Base-by-base conservation (phyloP, 1,140 invertebrate species). In the Ctenoplectra terminalis region DNA sequence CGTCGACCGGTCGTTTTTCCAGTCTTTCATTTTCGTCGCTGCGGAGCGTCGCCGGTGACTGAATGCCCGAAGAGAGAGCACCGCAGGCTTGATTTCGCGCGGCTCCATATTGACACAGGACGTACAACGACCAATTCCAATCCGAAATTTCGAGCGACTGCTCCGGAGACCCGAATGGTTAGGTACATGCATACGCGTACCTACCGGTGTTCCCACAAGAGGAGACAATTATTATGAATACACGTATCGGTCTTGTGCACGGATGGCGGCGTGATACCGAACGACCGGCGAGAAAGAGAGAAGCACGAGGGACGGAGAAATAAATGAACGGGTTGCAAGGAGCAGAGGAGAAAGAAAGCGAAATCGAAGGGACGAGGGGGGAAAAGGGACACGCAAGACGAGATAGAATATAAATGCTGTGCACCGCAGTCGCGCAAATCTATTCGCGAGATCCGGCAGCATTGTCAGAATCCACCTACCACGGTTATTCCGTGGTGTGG, bases 391-490 rank as follows among this genome's bases (percentile, higher is more conserved):
- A 31, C 31, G 11, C 17, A 15, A 20, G 20, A 9, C 60, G 23
- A 60, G 31, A 66, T 23, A 71, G 64, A 74, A 74, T 79, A 79
- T 84, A 87, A 87, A 84, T 80, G 84, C 75, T 46, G 77, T 61
- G 81, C 84, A 86, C 84, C 72, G 74, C 54, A 60, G 61, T 66
- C 58, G 87, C 67, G 54, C 72, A 83, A 88, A 88, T 87, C 82
- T 79, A 87, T 87, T 85, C 83, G 74, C 61, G 48, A 56, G 85
- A 88, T 87, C 79, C 82, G 58, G 43, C 26, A 40, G 81, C 76
- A 89, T 89, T 89, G 88, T 89, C 84, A 78, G 82, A 82, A 85
- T 83, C 81, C 82, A 75, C 70, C 82, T 73, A 54, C 69, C 71
- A 58, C 74, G 74, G 84, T 87, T 84, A 87, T 82, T 77, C 71